A percentile compares a stretch with the other conserved stretches of the same genome.
Conservation (phyloP, 2,888 invertebrate genomes). For the Campopleginae sp. region DNA sequence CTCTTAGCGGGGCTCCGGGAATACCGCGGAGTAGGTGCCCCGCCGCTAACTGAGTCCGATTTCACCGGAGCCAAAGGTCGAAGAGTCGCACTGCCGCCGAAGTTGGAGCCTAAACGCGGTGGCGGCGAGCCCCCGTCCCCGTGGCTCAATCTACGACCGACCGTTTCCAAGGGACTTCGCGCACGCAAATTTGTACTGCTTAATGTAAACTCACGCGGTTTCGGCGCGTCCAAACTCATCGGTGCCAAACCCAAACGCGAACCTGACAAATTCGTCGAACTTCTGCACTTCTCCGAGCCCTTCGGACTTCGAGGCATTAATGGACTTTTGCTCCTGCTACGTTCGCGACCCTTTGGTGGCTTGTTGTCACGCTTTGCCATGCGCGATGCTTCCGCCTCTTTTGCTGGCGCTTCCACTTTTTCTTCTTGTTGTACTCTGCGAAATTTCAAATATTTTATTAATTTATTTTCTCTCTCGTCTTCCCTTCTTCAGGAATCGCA, state of each 20-base stretch:
- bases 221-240: constrained; percentile 78
- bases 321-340: constrained; percentile 82
- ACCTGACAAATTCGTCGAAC: constrained; percentile 80
- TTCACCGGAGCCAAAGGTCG: constrained; percentile 76
- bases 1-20: constrained; percentile 82
- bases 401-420: constrained; percentile 76
- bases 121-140: constrained; percentile 82
- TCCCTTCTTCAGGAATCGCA: too few relatives aligned
- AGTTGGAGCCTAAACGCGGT: constrained; percentile 78
- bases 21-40: constrained; percentile 77
- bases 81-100: constrained; percentile 81
- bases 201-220: constrained; percentile 81
- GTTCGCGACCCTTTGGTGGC: constrained; percentile 74
- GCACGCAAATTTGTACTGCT: constrained; percentile 82
- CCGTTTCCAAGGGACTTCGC: constrained; percentile 81
- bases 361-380: constrained; percentile 75
- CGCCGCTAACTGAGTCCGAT: constrained; percentile 76
- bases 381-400: constrained; percentile 73
- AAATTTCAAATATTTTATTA: not conserved
- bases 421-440: constrained; percentile 82
- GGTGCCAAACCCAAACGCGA: constrained; percentile 80
- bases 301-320: constrained; percentile 80
- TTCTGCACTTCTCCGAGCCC: constrained; percentile 79
- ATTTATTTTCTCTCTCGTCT: not conserved
- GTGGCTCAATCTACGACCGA: constrained; percentile 81